phyloP scores from a whole-genome alignment of 2,113 vertebrate genomes.

The Sterna hirundo region DNA sequence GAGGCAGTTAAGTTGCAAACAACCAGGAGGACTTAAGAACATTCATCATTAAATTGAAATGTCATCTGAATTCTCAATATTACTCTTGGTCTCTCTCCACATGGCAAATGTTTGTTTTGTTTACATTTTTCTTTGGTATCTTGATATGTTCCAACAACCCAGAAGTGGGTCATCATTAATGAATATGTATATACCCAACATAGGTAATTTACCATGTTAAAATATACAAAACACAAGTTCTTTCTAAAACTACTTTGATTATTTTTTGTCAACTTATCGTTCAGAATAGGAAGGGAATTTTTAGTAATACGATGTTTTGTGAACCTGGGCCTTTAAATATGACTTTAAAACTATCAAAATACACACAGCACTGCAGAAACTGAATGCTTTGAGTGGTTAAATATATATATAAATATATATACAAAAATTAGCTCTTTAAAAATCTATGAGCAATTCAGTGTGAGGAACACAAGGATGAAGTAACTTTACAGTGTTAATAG shows the following conservation, averaged over 20 bases:
- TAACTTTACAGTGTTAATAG: slow-evolving; percentile 28
- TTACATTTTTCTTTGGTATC: slow-evolving; percentile 3
- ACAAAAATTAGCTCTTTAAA: not conserved
- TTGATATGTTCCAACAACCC: not conserved
- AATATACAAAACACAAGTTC: not conserved
- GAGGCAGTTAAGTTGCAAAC: not conserved
- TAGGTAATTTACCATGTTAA: not conserved
- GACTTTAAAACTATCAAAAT: not conserved
- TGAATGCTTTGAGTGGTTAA: not conserved
- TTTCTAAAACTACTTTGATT: not conserved
- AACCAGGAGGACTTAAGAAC: not conserved
- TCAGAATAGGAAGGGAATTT: not conserved
- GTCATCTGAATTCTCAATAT: not conserved
- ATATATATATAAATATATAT: not conserved
- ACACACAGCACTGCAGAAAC: not conserved
- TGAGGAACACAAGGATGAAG: not conserved
- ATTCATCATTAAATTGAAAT: not conserved
- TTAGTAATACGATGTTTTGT: not conserved
- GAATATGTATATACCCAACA: not conserved
- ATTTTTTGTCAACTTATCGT: not conserved
- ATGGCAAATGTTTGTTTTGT: not conserved
- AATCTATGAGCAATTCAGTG: not conserved
- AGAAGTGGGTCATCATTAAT: not conserved
- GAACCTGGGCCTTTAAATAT: not conserved
- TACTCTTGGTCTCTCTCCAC: not conserved